These are phyloP conservation scores for Eledona agricola DNA, from an alignment of 2,888 invertebrate genomes.

Conservation along the genomic window DNA sequence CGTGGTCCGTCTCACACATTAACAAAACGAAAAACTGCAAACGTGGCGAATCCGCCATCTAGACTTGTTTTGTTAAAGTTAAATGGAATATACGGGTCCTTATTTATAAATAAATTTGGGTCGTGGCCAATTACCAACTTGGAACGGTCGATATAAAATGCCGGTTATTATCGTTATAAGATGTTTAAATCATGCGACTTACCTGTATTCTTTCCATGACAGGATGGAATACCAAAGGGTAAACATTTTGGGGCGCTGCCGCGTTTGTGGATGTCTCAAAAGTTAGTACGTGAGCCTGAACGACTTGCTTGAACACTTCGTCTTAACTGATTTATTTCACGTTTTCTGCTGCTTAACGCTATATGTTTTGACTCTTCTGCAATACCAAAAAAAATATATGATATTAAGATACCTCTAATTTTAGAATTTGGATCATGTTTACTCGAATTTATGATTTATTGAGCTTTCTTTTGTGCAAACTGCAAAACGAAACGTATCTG, in stretches of 20 bases:
- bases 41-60: slow-evolving; percentile 31
- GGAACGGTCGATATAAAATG: slow-evolving; percentile 19
- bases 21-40: slow-evolving; percentile 2
- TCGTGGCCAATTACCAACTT: slow-evolving; percentile 26
- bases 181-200: slow-evolving; percentile 44
- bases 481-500: slow-evolving; percentile 12
- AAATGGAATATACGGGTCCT: slow-evolving; percentile 16
- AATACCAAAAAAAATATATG: slow-evolving; percentile 22
- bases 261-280: slow-evolving; percentile 30
- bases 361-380: slow-evolving; percentile 31
- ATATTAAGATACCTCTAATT: background rate
- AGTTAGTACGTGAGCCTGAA: slow-evolving; percentile 43
- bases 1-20: too few relatives aligned
- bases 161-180: slow-evolving; percentile 19
- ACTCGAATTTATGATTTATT: slow-evolving; percentile 3
- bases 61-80: slow-evolving; percentile 7
- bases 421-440: slow-evolving; percentile 2
- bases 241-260: slow-evolving; percentile 55
- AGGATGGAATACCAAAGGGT: slow-evolving; percentile 61
- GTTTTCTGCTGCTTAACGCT: slow-evolving; percentile 33
- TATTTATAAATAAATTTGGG: slow-evolving; percentile 34
- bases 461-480: background rate
- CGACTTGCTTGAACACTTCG: slow-evolving; percentile 46
- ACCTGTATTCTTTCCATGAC: slow-evolving; percentile 61
- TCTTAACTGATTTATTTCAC: slow-evolving; percentile 52